Base-by-base conservation (phyloP, 2,797 vertebrate species). In the Epinephelus coioides region DNA sequence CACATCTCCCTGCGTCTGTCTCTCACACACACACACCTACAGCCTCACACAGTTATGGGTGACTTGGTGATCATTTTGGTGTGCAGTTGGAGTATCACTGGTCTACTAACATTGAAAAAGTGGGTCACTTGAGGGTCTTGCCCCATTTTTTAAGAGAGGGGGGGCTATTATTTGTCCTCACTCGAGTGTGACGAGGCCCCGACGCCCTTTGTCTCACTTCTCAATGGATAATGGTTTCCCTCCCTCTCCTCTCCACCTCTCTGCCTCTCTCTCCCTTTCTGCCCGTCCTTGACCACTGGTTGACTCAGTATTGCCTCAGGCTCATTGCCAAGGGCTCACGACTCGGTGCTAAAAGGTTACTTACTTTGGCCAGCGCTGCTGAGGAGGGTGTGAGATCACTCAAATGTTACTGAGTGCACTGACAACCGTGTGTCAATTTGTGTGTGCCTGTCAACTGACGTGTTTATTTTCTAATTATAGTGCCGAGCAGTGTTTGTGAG, bases 151-250 rank as follows among this genome's bases (percentile, higher is more conserved):
- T 78, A 74, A 10, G 40, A 12, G 11, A 12, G 40, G 38, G 47
- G 72, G 75, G 67, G 74, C 82, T 87, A 90, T 94, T 94, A 90
- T 94, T 88, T 87, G 68, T 76, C 87, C 77, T 88, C 82, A 88
- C 54, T 91, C 57, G 46, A 90, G 87, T 93, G 88, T 91, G 87
- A 47, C 57, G 79, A 73, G 67, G 76, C 82, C 67, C 78, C 43
- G 0, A 40, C 47, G 40, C 74, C 69, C 80, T 91, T 92, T 89
- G 87, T 92, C 64, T 86, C 74, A 54, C 77, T 82, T 81, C 71
- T 91, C 81, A 80, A 76, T 84, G 64, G 83, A 81, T 82, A 84
- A 86, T 82, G 82, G 72, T 82, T 57, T 68, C 53, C 27, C 67
- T 72, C 53, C 15, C 50, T 43, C 65, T 68, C 61, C 25, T 65